phyloP scores from a whole-genome alignment of 2,888 invertebrate species.

The Hydrotaea cyrtoneurina region DNA sequence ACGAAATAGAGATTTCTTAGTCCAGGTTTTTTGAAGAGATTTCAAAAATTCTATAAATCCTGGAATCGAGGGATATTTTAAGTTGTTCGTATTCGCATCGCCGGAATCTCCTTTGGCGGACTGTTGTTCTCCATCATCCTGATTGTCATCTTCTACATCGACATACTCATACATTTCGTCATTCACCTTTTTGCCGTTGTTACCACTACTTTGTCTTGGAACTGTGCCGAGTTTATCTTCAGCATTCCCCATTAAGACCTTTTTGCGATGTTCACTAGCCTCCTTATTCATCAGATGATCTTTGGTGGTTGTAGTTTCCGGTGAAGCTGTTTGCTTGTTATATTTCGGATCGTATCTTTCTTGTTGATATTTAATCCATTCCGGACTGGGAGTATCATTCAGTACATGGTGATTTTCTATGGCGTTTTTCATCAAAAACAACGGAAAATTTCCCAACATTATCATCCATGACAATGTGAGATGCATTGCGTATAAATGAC shows the following conservation, averaged over 20 bases:
- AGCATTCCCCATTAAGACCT: slow-evolving; percentile 24
- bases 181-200: slow-evolving; percentile 24
- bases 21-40: slow-evolving; percentile 75
- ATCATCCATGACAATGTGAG: not conserved
- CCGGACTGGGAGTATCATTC: slow-evolving; percentile 73
- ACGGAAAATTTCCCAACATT: slow-evolving; percentile 31
- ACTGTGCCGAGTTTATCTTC: slow-evolving; percentile 68
- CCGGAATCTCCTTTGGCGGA: slow-evolving; percentile 15
- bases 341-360: slow-evolving; percentile 73
- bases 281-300: slow-evolving; percentile 35
- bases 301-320: not conserved
- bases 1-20: slow-evolving; percentile 74
- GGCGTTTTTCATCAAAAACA: slow-evolving; percentile 21
- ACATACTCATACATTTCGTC: slow-evolving; percentile 38
- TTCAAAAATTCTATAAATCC: slow-evolving; percentile 78
- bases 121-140: slow-evolving; percentile 28
- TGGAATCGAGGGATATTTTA: slow-evolving; percentile 74
- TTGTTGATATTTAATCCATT: slow-evolving; percentile 78
- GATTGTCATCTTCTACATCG: slow-evolving; percentile 59
- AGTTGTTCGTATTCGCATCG: slow-evolving; percentile 22
- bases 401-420: slow-evolving; percentile 10
- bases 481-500: slow-evolving; percentile 45
- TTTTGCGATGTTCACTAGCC: not conserved
- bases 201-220: slow-evolving; percentile 55
- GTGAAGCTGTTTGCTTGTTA: slow-evolving; percentile 46